phyloP scores from a whole-genome alignment of 1,140 invertebrate species.

The Stegodyphus dumicola region DNA sequence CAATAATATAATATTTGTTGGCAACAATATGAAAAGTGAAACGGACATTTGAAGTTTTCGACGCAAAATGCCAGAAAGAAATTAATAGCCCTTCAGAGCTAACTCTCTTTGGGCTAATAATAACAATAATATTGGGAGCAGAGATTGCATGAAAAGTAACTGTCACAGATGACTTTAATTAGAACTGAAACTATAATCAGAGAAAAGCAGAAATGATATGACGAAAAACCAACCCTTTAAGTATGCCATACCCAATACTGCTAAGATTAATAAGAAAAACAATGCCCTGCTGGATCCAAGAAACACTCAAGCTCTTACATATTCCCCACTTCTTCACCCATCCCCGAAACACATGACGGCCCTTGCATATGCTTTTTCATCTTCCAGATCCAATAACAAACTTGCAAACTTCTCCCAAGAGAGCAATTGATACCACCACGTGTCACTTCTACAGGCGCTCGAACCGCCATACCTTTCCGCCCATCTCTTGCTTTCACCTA shows the following conservation, averaged over 20 bases:
- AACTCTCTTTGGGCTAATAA: too few species aligned
- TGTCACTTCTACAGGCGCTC: not conserved
- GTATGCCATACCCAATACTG: too few species aligned
- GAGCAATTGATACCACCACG: conserved; percentile 30
- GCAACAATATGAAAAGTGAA: too few species aligned
- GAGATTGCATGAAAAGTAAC: too few species aligned
- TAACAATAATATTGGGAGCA: too few species aligned
- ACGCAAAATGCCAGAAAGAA: too few species aligned
- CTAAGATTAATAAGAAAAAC: not conserved
- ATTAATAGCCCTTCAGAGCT: too few species aligned
- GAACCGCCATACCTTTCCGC: not conserved
- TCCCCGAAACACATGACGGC: not conserved
- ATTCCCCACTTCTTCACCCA: not conserved
- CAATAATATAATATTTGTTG: too few species aligned
- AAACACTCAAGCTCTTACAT: not conserved
- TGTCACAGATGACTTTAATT: not conserved
- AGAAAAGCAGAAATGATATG: too few species aligned
- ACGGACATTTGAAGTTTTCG: too few species aligned
- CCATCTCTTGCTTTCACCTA: not conserved
- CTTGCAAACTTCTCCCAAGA: conserved; percentile 21
- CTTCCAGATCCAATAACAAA: conserved; percentile 1
- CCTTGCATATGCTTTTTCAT: conserved; percentile 8
- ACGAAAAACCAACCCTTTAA: too few species aligned
- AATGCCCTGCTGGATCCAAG: not conserved
- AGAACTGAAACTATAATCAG: not conserved